These are phyloP conservation scores for Tipula vernalis DNA, from an alignment of 2,888 invertebrate species.

Conservation along the genomic window DNA sequence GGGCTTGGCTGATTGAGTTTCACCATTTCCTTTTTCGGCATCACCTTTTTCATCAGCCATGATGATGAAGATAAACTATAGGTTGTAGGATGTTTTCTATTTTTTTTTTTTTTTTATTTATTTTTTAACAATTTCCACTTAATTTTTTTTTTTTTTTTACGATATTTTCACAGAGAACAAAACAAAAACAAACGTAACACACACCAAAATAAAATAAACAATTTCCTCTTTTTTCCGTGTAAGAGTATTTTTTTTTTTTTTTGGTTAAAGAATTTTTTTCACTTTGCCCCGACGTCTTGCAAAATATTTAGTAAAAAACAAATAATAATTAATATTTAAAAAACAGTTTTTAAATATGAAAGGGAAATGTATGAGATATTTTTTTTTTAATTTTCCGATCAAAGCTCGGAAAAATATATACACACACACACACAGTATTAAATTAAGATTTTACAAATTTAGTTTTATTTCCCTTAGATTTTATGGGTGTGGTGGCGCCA, in stretches of 20 bases:
- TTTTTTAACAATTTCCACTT: neutral
- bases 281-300: neutral
- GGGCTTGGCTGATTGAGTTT: neutral
- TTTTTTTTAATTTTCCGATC: neutral
- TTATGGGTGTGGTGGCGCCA: conserved; percentile 10
- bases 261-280: neutral
- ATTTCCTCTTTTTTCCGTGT: neutral
- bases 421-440: neutral
- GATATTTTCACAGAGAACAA: neutral
- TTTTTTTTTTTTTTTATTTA: neutral
- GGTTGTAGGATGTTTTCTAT: neutral
- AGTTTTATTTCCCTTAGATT: neutral
- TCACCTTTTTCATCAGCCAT: conserved; percentile 9
- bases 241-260: neutral
- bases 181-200: neutral
- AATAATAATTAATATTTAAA: neutral
- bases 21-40: conserved; percentile 6
- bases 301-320: neutral
- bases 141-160: neutral
- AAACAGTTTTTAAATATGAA: neutral
- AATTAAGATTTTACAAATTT: neutral
- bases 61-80: neutral
- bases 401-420: neutral
- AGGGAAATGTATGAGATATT: neutral
- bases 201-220: neutral